Base-by-base conservation (phyloP, 1,140 invertebrate species). In the Drosophila grimshawi region DNA sequence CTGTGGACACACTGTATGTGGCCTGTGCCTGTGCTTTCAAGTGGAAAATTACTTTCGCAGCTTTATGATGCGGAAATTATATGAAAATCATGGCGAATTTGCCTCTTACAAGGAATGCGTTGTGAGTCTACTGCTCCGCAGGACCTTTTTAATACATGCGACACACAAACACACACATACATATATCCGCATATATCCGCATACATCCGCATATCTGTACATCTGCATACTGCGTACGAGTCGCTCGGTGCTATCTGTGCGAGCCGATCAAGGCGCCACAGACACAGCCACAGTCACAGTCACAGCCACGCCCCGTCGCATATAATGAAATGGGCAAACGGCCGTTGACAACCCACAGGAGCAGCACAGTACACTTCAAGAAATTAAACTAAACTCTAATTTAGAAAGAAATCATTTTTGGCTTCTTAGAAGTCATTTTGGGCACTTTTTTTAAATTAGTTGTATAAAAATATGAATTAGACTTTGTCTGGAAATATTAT, bases 31-130 rank as follows among this genome's bases (percentile, higher is more conserved):
- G 83, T 89, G 83, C 83, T 88, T 91, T 91, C 90, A 86, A 91
- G 90, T 91, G 86, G 90, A 91, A 91, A 91, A 91, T 91, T 91
- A 91, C 90, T 91, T 91, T 91, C 83, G 81, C 90, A 91, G 90
- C 83, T 91, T 91, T 91, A 91, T 91, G 90, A 91, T 91, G 90
- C 90, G 90, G 90, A 91, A 91, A 91, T 91, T 91, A 91, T 91
- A 91, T 91, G 90, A 91, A 91, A 91, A 91, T 88, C 83, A 88
- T 88, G 83, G 83, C 83, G 83, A 88, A 88, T 88, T 88, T 88
- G 80, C 83, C 80, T 68, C 65, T 88, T 88, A 72, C 83, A 88
- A 86, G 82, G 80, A 79, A 86, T 81, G 82, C 68, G 30, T 27
- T 35, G 57, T 2, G 49, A 29, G 27, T 39, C 39, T 8, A 32